Evolutionary conservation across 2,888 invertebrate species (phyloP).

Genomic region (Argyresthia goedartella): DNA sequence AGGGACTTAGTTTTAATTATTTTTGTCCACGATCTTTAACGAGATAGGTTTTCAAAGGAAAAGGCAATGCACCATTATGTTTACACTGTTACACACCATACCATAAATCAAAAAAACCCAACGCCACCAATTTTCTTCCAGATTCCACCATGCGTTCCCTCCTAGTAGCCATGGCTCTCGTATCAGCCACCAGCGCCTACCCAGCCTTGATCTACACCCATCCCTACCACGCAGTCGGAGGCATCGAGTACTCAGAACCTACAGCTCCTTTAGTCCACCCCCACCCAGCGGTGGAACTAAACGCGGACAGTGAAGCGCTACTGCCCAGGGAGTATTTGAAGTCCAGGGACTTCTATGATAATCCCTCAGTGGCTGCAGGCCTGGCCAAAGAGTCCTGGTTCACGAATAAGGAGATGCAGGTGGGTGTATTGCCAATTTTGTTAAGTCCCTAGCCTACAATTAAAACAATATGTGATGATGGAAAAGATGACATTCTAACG

Average conservation of each 20-base stretch:
- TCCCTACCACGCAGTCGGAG: conserved; percentile 42
- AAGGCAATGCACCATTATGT: too few relatives aligned
- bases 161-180: conserved; percentile 33
- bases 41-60: too few relatives aligned
- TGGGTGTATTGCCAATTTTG: too few relatives aligned
- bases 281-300: conserved; percentile 80
- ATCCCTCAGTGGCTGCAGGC: conserved; percentile 79
- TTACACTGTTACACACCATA: too few relatives aligned
- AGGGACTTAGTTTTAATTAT: too few relatives aligned
- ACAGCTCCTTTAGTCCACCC: conserved; percentile 45
- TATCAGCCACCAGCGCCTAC: conserved; percentile 53
- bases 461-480: too few relatives aligned
- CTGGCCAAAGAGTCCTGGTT: conserved; percentile 86
- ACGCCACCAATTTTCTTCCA: background rate
- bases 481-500: too few relatives aligned
- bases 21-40: too few relatives aligned
- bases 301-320: conserved; percentile 78
- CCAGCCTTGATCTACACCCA: conserved; percentile 59
- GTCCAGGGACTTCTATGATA: conserved; percentile 78
- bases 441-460: too few relatives aligned
- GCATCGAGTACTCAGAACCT: conserved; percentile 60
- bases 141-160: conserved; percentile 13
- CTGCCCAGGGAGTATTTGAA: conserved; percentile 79
- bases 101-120: too few relatives aligned
- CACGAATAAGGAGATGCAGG: conserved; percentile 79